Conservation (phyloP, 2,113 vertebrate genomes). For the Podiceps cristatus region DNA sequence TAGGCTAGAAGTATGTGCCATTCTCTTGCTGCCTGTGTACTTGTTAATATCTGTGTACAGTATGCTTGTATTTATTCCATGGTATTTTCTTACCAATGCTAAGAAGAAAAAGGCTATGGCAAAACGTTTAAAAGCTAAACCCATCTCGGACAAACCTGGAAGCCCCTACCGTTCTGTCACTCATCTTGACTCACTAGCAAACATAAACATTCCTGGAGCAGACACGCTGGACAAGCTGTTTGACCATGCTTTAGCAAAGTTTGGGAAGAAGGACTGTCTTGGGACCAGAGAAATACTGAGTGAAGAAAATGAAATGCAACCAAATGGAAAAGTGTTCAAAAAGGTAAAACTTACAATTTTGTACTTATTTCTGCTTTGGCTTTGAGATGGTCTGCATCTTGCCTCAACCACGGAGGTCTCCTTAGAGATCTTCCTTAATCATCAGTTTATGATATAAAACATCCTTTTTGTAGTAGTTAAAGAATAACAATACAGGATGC, state of each 20-base stretch:
- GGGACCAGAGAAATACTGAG: slow-evolving; percentile 91
- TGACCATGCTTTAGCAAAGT: slow-evolving; percentile 84
- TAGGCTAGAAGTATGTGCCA: slow-evolving; percentile 81
- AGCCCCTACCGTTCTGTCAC: slow-evolving; percentile 93
- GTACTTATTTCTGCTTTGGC: background rate
- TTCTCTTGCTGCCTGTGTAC: slow-evolving; percentile 91
- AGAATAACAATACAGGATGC: background rate
- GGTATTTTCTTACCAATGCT: slow-evolving; percentile 93
- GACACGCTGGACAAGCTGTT: slow-evolving; percentile 96
- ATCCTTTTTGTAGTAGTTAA: background rate
- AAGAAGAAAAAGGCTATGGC: slow-evolving; percentile 87
- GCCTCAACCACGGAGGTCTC: background rate
- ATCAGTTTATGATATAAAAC: background rate
- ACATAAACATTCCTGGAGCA: slow-evolving; percentile 88
- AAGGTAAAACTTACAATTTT: slow-evolving; percentile 80
- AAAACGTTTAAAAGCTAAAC: slow-evolving; percentile 89
- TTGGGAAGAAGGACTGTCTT: slow-evolving; percentile 85
- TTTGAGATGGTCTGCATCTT: background rate
- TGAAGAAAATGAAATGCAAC: slow-evolving; percentile 93
- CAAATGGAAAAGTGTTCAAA: slow-evolving; percentile 95
- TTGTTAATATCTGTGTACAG: slow-evolving; percentile 94
- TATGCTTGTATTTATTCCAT: slow-evolving; percentile 92
- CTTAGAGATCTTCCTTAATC: background rate
- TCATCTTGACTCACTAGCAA: slow-evolving; percentile 85
- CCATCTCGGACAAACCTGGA: slow-evolving; percentile 82